These are phyloP conservation scores for Leptinotarsa rubiginosa DNA, from an alignment of 2,888 invertebrate species.

Conservation along the genomic window DNA sequence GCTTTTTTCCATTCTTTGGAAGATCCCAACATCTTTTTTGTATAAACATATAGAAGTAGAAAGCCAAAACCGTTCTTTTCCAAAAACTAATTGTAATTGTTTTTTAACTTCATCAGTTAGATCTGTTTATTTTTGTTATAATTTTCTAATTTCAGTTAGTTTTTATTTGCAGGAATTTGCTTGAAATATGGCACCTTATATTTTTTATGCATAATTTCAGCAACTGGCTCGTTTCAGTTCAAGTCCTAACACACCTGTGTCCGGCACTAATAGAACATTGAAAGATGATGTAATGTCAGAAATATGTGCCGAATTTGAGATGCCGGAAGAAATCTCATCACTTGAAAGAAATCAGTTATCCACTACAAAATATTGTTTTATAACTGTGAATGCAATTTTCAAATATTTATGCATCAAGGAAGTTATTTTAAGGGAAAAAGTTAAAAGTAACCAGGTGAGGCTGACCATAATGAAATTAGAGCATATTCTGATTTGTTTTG, in stretches of 20 bases:
- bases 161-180: too few species aligned
- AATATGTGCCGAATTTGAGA: slow-evolving; percentile 42
- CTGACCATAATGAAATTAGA: too few species aligned
- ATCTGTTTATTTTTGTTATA: too few species aligned
- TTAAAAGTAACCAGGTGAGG: slow-evolving; percentile 50
- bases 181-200: too few species aligned
- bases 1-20: too few species aligned
- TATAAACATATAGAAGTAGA: too few species aligned
- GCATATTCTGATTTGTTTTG: too few species aligned
- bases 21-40: too few species aligned
- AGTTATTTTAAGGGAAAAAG: slow-evolving; percentile 51
- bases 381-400: slow-evolving; percentile 61
- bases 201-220: slow-evolving; percentile 27
- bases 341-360: slow-evolving; percentile 66
- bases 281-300: slow-evolving; percentile 32
- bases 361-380: slow-evolving; percentile 66
- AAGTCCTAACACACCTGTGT: slow-evolving; percentile 23
- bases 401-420: slow-evolving; percentile 59
- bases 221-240: slow-evolving; percentile 16
- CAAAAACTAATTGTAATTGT: too few species aligned
- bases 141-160: too few species aligned
- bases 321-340: slow-evolving; percentile 43
- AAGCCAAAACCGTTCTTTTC: too few species aligned
- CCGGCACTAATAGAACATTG: slow-evolving; percentile 35
- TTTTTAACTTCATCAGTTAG: too few species aligned